Evolutionary conservation across 1,140 invertebrate species (phyloP), one percentile per base, ranked within the genome.

Genomic region (Archegozetes longisetosus): DNA sequence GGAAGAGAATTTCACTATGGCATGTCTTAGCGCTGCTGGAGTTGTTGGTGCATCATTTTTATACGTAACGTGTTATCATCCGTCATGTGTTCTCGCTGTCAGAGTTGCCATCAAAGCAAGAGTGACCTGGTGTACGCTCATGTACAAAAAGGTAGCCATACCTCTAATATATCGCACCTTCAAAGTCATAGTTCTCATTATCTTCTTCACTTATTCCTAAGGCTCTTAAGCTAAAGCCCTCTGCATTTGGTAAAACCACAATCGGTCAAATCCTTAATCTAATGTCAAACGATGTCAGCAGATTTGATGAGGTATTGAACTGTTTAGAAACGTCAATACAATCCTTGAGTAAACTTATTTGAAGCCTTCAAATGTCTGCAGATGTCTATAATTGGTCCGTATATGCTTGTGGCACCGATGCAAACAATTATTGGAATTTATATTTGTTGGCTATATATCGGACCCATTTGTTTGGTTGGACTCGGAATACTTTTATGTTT

Each of bases 231-330:
- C 63, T 77, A 26, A 75, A 71, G 62, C 71, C 72, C 64, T 80
- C 76, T 2, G 81, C 85, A 9, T 71, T 90, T 40, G 79, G 79
- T 23, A 77, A 85, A 67, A 86, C 84, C 2, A 85, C 85, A 2
- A 78, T 80, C 47, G 89, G 89, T 13, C 84, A 94, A 74, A 83
- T 93, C 68, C 83, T 93, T 17, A 95, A 94, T 73, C 76, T 94
- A 6, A 77, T 94, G 62, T 90, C 88, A 13, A 94, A 92, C 71
- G 89, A 95, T 65, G 75, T 78, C 6, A 74, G 70, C 59, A 65
- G 76, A 63, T 77, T 78, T 69, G 75, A 77, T 62, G 47, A 62
- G 26, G 61, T 62, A 60, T 9, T 32, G 9, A n/a, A n/a, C n/a
- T n/a, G n/a, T n/a, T n/a, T n/a, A n/a, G n/a, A n/a, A n/a, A n/a